Base-by-base conservation (phyloP, 2,113 vertebrate genomes). In the Hassar affinis region DNA sequence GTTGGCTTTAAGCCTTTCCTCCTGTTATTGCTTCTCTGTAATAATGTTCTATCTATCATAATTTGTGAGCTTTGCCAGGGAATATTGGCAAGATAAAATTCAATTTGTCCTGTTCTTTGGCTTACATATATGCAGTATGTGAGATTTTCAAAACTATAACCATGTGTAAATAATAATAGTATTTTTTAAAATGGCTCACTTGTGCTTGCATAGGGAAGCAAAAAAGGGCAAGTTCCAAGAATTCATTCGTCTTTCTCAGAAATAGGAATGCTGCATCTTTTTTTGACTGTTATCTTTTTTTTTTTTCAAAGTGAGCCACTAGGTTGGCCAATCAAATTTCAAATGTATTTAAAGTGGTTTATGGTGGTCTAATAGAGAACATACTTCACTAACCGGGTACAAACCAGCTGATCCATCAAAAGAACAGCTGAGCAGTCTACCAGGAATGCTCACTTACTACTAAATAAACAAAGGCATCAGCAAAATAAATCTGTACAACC, bases 381-480 rank as follows among this genome's bases (percentile, higher is more conserved):
- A 75, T 33, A 5, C 20, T 54, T 76, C 30, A 56, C 51, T 56
- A 77, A 77, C 17, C 38, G 27, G 18, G 18, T 56, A 56, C 30
- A 77, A 77, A 77, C 30, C 51, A 35, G 51, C 18, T 54, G 27
- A 38, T 56, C 18, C 47, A 77, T 30, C 10, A 56, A 35, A 38
- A 25, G 4, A 56, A 35, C 51, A 56, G 51, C 18, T 51, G 56
- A 38, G 18, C 51, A 38, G 51, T 20, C 35, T 30, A 77, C 38
- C 51, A 54, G 51, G 1, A 8, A 38, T 56, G 56, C 9, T 35
- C 30, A 56, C 18, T 77, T 56, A 77, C 54, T 25, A 56, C 74
- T 77, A 77, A 76, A 76, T 76, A 76, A 77, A 77, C 74, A 56
- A 77, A 77, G 10, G 74, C 74, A 77, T 4, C 27, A 17, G 18